Evolutionary conservation across 2,888 invertebrate species (phyloP).

Genomic region (Coremacera marginata): DNA sequence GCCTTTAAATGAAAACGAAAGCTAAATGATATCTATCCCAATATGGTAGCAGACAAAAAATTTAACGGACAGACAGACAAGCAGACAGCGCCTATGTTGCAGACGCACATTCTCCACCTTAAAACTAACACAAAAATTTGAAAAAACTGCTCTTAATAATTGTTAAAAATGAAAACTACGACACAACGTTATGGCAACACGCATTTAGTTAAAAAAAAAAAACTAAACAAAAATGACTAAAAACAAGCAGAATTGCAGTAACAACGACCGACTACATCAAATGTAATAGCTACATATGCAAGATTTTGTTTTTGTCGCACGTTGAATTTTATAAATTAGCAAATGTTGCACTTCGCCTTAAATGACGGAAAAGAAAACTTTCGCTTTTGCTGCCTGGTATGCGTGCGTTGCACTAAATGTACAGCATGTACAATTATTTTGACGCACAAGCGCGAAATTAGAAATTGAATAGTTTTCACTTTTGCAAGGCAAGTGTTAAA

Average conservation of each 20-base stretch:
- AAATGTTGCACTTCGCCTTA: conserved; percentile 23
- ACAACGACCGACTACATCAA: conserved; percentile 7
- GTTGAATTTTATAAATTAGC: conserved; percentile 17
- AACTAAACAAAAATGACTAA: neutral
- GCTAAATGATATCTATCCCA: conserved; percentile 2
- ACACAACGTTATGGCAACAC: neutral
- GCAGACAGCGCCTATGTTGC: neutral
- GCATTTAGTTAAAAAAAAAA: neutral
- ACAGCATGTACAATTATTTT: neutral
- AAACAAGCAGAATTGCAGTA: neutral
- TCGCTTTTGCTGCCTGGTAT: conserved; percentile 8
- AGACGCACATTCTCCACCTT: conserved; percentile 10
- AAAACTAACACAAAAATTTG: conserved; percentile 5
- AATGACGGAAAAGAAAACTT: conserved; percentile 33
- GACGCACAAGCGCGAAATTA: neutral
- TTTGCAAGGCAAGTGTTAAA: neutral
- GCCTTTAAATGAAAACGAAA: conserved; percentile 25
- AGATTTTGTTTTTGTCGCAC: neutral
- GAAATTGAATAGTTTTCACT: conserved; percentile 18
- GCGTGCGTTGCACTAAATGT: neutral
- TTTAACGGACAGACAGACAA: neutral
- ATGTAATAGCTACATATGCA: neutral
- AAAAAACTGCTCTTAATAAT: conserved; percentile 2
- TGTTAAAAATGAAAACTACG: neutral
- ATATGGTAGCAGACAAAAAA: neutral